phyloP scores from a whole-genome alignment of 2,888 invertebrate genomes.

The Iselma pallidipennis region DNA sequence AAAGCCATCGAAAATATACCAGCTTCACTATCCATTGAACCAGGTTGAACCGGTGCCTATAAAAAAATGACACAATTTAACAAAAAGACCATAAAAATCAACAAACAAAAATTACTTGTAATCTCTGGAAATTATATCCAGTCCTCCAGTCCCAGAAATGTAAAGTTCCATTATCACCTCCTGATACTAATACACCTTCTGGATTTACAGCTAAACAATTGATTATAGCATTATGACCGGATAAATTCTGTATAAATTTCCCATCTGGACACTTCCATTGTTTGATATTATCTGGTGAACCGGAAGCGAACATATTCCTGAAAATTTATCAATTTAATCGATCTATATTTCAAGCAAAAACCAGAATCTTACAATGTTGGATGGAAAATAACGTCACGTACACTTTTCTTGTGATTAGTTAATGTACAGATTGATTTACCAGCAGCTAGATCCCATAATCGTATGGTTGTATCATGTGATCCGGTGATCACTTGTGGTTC shows the following conservation, averaged over 20 bases:
- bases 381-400: slow-evolving; percentile 76
- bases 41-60: slow-evolving; percentile 93
- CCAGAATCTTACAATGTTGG: slow-evolving; percentile 64
- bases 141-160: slow-evolving; percentile 99
- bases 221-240: slow-evolving; percentile 96
- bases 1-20: slow-evolving; percentile 96
- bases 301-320: slow-evolving; percentile 93
- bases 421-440: slow-evolving; percentile 93
- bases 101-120: slow-evolving; percentile 58
- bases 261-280: slow-evolving; percentile 99
- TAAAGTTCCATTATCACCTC: slow-evolving; percentile 97
- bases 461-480: slow-evolving; percentile 94
- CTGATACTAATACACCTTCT: slow-evolving; percentile 95
- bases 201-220: slow-evolving; percentile 95
- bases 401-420: slow-evolving; percentile 98
- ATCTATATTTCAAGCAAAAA: neutral
- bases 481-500: slow-evolving; percentile 93
- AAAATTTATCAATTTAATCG: slow-evolving; percentile 25
- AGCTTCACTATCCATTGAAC: slow-evolving; percentile 99
- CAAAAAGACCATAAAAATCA: too few species aligned
- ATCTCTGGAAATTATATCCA: slow-evolving; percentile 96
- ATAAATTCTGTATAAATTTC: slow-evolving; percentile 94
- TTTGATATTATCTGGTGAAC: slow-evolving; percentile 98
- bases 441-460: slow-evolving; percentile 97
- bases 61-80: slow-evolving; percentile 32